A percentile compares a stretch with the other conserved stretches of the same genome.
phyloP scores from a whole-genome alignment of 2,797 vertebrate genomes.

The Melanotaenia boesemani region DNA sequence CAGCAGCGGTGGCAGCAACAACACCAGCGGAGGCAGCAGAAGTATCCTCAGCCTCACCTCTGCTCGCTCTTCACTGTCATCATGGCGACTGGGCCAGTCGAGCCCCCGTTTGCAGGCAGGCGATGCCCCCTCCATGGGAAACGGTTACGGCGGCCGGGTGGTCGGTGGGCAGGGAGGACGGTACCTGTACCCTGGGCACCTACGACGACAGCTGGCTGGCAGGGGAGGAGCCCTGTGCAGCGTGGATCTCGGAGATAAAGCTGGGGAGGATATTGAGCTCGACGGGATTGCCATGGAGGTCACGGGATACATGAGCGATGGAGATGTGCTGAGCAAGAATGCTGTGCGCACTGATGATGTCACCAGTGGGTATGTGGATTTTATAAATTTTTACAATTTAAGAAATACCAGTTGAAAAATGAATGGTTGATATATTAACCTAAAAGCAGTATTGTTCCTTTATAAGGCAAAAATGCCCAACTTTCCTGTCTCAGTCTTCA shows the following conservation, averaged over 20 bases:
- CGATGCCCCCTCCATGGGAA: conserved; percentile 89
- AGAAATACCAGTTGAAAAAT: not conserved
- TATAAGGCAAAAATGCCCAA: not conserved
- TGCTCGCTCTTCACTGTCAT: conserved; percentile 91
- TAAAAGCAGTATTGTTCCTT: not conserved
- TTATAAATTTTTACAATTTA: not conserved
- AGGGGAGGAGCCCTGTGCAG: conserved; percentile 77
- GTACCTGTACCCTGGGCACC: conserved; percentile 88
- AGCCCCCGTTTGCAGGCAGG: conserved; percentile 95
- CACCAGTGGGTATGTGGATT: conserved; percentile 90
- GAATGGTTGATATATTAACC: not conserved
- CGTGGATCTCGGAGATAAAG: conserved; percentile 79
- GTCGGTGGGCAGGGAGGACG: conserved; percentile 84
- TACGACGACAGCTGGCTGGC: conserved; percentile 89
- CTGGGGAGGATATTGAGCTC: conserved; percentile 85
- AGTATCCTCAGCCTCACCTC: conserved; percentile 93
- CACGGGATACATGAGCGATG: conserved; percentile 96
- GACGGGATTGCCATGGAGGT: conserved; percentile 89
- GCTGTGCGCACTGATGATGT: conserved; percentile 89
- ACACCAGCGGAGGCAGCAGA: conserved; percentile 72
- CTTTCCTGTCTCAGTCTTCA: not conserved
- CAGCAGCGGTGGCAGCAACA: conserved; percentile 56
- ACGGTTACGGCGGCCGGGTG: conserved; percentile 79
- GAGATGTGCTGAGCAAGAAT: conserved; percentile 95
- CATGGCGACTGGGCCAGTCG: conserved; percentile 94